phyloP scores from a whole-genome alignment of 2,888 invertebrate genomes.

The Plebejus anna region DNA sequence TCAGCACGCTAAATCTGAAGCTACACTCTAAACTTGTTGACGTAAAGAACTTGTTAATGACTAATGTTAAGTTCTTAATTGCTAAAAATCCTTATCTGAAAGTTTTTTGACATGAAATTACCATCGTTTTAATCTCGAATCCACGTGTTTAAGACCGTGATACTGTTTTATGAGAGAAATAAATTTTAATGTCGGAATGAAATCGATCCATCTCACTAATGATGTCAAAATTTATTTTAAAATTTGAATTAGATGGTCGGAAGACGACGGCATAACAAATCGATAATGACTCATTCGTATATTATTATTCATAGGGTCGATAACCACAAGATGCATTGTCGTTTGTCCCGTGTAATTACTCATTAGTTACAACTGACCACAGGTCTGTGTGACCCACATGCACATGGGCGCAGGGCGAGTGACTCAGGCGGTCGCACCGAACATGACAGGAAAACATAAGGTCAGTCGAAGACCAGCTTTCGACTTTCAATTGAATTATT shows the following conservation, averaged over 20 bases:
- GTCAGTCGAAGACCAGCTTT: conserved; percentile 34
- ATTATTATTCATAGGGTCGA: conserved; percentile 23
- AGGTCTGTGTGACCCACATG: conserved; percentile 31
- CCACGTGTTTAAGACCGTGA: conserved; percentile 11
- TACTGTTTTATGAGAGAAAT: conserved; percentile 20
- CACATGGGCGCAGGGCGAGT: conserved; percentile 27
- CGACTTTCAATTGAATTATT: conserved; percentile 34
- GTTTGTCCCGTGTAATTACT: neutral
- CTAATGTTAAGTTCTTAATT: neutral
- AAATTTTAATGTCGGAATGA: conserved; percentile 17
- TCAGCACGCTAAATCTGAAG: too few relatives aligned
- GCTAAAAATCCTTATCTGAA: neutral
- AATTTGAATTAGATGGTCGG: conserved; percentile 6
- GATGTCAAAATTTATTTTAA: conserved; percentile 10
- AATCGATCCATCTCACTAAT: conserved; percentile 24
- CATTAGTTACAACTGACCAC: conserved; percentile 9
- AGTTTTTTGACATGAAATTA: neutral
- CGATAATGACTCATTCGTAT: conserved; percentile 16
- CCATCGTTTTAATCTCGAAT: neutral
- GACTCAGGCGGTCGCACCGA: conserved; percentile 30
- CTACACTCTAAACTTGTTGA: neutral
- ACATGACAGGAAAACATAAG: conserved; percentile 33
- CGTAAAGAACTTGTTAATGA: neutral
- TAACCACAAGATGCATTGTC: conserved; percentile 10
- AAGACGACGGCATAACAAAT: conserved; percentile 8